Evolutionary conservation across 1,140 invertebrate genomes (phyloP), one percentile per base, ranked within the genome.

Genomic region (Drosophila littoralis): DNA sequence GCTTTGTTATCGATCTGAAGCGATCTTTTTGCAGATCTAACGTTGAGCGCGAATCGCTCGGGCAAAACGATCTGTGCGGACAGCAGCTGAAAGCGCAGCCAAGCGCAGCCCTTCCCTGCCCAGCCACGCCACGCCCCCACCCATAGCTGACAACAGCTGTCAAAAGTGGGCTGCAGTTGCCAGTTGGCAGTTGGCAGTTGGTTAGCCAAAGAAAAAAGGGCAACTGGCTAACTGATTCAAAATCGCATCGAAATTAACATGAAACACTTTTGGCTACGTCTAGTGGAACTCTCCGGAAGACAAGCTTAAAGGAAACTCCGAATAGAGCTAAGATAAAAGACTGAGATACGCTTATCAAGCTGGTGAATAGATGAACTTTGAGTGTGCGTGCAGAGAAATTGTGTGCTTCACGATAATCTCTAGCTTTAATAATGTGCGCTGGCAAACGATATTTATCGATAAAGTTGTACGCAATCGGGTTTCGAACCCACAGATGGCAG

Each of bases 1-100:
- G 52, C 63, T 43, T 42, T 6, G 32, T 73, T 73, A 73, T 74
- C 71, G 71, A 60, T 74, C 40, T 61, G 61, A 5, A 35, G 61
- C 65, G 46, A 48, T 45, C 42, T 71, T 28, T 69, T 7, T 15
- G 28, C 22, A 35, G 46, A 58, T 67, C 54, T 60, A 58, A 33
- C 35, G 54, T 28, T 38, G 10, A 36, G 52, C 32, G 35, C 32
- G 35, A 9, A n/a, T 61, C 46, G 28, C 38, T 67, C 22, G 36
- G 52, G 28, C 57, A 17, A 28, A 51, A 60, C 57, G 43, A 58
- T 32, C 40, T 33, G 40, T 10, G 33, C 45, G 17, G 15, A 46
- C 32, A 43, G 28, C 28, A 17, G 57, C 32, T 67, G 55, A 35
- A 61, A 50, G 71, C 50, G 57, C 42, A 74, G 42, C 51, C 71